Evolutionary conservation across 92 coral and sea anemone species (phyloP).

Genomic region (Palythoa grandis): DNA sequence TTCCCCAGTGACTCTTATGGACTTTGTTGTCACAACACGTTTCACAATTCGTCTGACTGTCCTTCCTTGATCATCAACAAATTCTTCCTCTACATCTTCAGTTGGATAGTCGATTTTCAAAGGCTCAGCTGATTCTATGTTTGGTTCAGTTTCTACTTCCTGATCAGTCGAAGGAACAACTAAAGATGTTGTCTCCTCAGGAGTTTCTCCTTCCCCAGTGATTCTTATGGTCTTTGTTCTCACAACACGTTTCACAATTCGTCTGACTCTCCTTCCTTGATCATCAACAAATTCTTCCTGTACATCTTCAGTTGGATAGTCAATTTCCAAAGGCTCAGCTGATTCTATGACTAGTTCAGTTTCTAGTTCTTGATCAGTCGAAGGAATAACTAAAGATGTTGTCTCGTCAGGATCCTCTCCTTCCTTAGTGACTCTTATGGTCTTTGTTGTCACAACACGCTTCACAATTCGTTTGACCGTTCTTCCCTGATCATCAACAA

Average conservation of each 20-base stretch:
- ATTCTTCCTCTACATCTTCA: constrained; percentile 59
- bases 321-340: constrained; percentile 26
- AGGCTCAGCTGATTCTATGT: constrained; percentile 14
- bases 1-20: constrained; percentile 23
- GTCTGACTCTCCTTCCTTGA: constrained; percentile 40
- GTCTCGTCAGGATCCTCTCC: too few relatives aligned
- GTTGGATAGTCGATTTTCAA: constrained; percentile 19
- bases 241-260: constrained; percentile 48
- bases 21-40: constrained; percentile 43
- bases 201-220: neutral
- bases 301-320: constrained; percentile 9
- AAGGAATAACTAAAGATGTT: too few relatives aligned
- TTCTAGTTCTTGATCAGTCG: too few relatives aligned
- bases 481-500: too few relatives aligned
- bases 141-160: constrained; percentile 10
- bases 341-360: constrained; percentile 22
- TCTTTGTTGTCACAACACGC: too few relatives aligned
- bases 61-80: constrained; percentile 68
- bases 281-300: constrained; percentile 66
- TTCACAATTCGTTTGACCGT: too few relatives aligned
- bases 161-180: neutral
- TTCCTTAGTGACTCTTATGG: too few relatives aligned
- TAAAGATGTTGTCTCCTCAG: neutral
- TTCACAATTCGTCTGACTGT: constrained; percentile 51
- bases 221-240: constrained; percentile 49